These are phyloP conservation scores for Lumbricus terrestris DNA, from an alignment of 2,888 invertebrate genomes.

Conservation along the genomic window DNA sequence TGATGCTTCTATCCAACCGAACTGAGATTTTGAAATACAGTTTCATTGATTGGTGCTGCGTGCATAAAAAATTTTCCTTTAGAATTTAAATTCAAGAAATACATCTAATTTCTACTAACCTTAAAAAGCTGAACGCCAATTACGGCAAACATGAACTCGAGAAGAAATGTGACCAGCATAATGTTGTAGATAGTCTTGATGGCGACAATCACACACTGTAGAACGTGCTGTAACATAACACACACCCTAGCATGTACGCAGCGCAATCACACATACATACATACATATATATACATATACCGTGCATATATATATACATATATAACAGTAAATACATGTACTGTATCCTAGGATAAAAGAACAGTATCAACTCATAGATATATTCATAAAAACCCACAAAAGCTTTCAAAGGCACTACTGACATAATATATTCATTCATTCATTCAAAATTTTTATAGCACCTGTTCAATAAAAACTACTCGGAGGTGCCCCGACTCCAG, in stretches of 20 bases:
- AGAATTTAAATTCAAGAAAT: background rate
- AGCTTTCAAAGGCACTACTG: too few species aligned
- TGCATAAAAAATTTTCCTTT: too few species aligned
- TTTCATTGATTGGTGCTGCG: too few species aligned
- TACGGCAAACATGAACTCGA: conserved; percentile 99
- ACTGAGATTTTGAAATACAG: too few species aligned
- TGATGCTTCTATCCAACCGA: too few species aligned
- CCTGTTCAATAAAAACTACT: background rate
- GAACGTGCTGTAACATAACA: conserved; percentile 80
- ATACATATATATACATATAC: too few species aligned
- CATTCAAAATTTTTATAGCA: background rate
- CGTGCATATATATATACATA: too few species aligned
- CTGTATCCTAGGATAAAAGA: background rate
- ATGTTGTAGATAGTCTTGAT: conserved; percentile 99
- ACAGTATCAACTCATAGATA: background rate
- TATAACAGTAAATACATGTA: background rate
- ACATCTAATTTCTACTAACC: conserved; percentile 64
- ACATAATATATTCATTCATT: background rate
- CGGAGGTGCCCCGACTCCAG: too few species aligned
- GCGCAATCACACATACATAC: background rate
- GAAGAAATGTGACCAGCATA: conserved; percentile 98
- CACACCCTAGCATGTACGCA: background rate
- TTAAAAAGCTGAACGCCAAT: conserved; percentile 99
- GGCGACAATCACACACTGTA: conserved; percentile 99
- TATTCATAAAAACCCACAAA: too few species aligned